These are phyloP conservation scores for Torymus aiolomorphi DNA, from an alignment of 2,888 invertebrate genomes.

Conservation along the genomic window DNA sequence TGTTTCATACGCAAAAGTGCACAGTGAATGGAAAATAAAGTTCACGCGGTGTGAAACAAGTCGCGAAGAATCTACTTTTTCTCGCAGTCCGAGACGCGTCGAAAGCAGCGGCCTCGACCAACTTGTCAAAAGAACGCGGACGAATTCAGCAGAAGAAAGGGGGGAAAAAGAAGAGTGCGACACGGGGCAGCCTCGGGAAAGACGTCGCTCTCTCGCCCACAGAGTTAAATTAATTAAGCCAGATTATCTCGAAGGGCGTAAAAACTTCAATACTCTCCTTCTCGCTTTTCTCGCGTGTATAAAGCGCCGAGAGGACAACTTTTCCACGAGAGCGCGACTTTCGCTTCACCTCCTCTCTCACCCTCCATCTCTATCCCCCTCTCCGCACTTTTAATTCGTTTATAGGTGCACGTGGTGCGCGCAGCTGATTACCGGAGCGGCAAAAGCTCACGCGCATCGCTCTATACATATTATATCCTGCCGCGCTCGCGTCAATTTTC, in stretches of 20 bases:
- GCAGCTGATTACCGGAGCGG: background rate
- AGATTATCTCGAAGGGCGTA: conserved; percentile 64
- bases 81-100: background rate
- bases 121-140: conserved; percentile 45
- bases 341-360: background rate
- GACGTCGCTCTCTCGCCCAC: conserved; percentile 1
- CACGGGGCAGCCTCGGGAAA: conserved; percentile 7
- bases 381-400: conserved; percentile 43
- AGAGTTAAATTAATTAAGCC: conserved; percentile 68
- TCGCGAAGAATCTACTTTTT: conserved; percentile 17
- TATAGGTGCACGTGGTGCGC: conserved; percentile 8
- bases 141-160: background rate
- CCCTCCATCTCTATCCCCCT: background rate
- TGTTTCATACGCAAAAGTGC: background rate
- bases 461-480: background rate
- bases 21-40: conserved; percentile 7
- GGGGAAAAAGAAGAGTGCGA: background rate
- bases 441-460: background rate
- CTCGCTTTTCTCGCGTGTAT: background rate
- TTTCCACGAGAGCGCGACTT: conserved; percentile 25
- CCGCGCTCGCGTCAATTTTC: conserved; percentile 28
- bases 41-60: background rate
- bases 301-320: background rate
- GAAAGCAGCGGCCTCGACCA: background rate
- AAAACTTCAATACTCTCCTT: conserved; percentile 62